Percentiles rank a stretch among this genome's conserved stretches.
Conservation (phyloP, 2,888 invertebrate genomes). For the Standfussiana lucernea region DNA sequence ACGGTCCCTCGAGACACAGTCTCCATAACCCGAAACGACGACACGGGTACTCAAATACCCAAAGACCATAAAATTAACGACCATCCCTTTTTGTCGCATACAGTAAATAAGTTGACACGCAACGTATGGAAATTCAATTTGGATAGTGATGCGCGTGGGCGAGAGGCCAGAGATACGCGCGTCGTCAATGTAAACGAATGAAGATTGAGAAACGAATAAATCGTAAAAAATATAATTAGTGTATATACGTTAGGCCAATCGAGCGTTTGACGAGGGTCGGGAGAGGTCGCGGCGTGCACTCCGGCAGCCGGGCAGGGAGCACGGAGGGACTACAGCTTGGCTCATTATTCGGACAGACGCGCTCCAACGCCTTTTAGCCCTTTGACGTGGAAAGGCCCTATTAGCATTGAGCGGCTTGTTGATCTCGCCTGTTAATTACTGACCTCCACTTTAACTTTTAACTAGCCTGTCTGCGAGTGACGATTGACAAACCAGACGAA, state of each 20-base stretch:
- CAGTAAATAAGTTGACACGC: constrained; percentile 77
- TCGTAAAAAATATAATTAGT: constrained; percentile 84
- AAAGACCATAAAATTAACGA: constrained; percentile 75
- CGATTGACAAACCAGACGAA: constrained; percentile 71
- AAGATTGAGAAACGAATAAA: constrained; percentile 77
- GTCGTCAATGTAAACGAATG: constrained; percentile 74
- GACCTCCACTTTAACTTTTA: constrained; percentile 84
- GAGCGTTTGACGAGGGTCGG: constrained; percentile 89
- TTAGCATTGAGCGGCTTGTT: constrained; percentile 89
- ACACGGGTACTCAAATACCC: constrained; percentile 67
- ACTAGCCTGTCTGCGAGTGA: constrained; percentile 72
- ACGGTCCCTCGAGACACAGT: constrained; percentile 49
- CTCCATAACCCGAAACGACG: constrained; percentile 64
- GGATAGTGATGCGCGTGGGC: constrained; percentile 77
- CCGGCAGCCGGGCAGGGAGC: constrained; percentile 74
- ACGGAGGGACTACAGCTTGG: constrained; percentile 82
- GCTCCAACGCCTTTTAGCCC: constrained; percentile 88
- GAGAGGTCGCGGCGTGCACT: constrained; percentile 81
- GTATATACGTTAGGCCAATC: constrained; percentile 87
- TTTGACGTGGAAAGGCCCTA: constrained; percentile 89
- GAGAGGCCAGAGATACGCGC: constrained; percentile 79
- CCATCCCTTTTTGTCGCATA: constrained; percentile 71
- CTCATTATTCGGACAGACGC: constrained; percentile 89
- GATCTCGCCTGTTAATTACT: constrained; percentile 89
- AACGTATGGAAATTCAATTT: constrained; percentile 81